Base-by-base conservation (phyloP, 2,113 vertebrate species). In the Motacilla tschutschensis region DNA sequence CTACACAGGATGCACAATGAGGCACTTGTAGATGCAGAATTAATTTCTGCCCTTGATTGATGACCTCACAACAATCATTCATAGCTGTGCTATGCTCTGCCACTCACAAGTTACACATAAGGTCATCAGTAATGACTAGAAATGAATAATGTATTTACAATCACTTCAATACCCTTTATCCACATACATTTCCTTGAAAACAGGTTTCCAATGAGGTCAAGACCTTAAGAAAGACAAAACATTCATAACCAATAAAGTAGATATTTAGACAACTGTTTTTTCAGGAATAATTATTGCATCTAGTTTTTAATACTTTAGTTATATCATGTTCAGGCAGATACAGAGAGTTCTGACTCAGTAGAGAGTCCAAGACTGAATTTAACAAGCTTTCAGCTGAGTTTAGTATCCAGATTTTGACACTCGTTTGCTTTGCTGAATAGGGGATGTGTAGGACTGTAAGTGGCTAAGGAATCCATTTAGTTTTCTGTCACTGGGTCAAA, bases 101-200 rank as follows among this genome's bases (percentile, higher is more conserved):
- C 24, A 77, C 43, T 78, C 82, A 81, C 22, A 51, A 87, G 44
- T 83, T 72, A 54, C 47, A 60, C 53, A 20, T 72, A 83, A 91
- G 62, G 66, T 78, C 66, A 81, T 72, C 74, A 51, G 53, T 89
- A 92, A 80, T 67, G 79, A 77, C 54, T 83, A 75, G 21, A 72
- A 90, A 92, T 82, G 17, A 91, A 89, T 81, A 87, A 84, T 74
- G 29, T 28, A 88, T 93, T 93, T 91, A 76, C 67, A 89, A 35
- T 44, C 21, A 64, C 20, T 31, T 69, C 36, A 36, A 26, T 62
- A 78, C 33, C 31, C 8, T 93, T 82, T 65, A 48, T 67, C 46
- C 8, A 38, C 47, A 58, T 5, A 17, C 25, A 73, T 66, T 14
- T 75, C 58, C 57, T 87, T 81, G 58, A 81, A 81, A 92, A 46